Percentiles rank a stretch among this genome's conserved stretches.
Conservation (phyloP, 2,113 vertebrate genomes). For the Semicossyphus pulcher region DNA sequence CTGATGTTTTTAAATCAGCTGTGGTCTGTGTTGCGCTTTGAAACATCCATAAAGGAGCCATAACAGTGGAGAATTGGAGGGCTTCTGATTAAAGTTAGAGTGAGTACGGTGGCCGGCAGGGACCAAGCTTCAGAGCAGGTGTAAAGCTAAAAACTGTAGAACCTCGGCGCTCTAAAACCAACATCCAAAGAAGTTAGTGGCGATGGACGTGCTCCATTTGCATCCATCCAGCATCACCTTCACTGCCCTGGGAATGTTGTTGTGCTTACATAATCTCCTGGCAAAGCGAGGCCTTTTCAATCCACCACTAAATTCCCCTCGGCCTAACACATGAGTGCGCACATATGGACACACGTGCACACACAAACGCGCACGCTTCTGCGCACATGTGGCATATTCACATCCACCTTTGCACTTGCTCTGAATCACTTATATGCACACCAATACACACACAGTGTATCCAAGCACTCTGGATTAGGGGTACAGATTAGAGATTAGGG, state of each 20-base stretch:
- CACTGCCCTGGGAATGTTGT: constrained; percentile 46
- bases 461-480: constrained; percentile 73
- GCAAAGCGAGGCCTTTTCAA: constrained; percentile 49
- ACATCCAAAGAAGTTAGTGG: not conserved
- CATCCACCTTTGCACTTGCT: constrained; percentile 54
- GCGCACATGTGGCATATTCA: constrained; percentile 50
- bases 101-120: not conserved
- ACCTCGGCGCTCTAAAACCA: not conserved
- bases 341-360: constrained; percentile 46
- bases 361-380: constrained; percentile 21
- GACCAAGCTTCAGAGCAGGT: not conserved
- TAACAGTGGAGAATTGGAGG: not conserved
- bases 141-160: not conserved
- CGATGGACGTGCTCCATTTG: constrained; percentile 22
- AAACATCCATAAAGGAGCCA: not conserved
- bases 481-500: constrained; percentile 85
- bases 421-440: constrained; percentile 1
- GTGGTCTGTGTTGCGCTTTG: not conserved
- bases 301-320: constrained; percentile 48
- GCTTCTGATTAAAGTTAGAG: not conserved
- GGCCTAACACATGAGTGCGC: constrained; percentile 33
- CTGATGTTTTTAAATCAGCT: not conserved
- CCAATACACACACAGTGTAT: constrained; percentile 43
- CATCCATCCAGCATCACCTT: constrained; percentile 48
- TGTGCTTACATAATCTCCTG: constrained; percentile 63